These are phyloP conservation scores for Stigmatopora argus DNA, from an alignment of 2,113 vertebrate genomes.

Conservation along the genomic window DNA sequence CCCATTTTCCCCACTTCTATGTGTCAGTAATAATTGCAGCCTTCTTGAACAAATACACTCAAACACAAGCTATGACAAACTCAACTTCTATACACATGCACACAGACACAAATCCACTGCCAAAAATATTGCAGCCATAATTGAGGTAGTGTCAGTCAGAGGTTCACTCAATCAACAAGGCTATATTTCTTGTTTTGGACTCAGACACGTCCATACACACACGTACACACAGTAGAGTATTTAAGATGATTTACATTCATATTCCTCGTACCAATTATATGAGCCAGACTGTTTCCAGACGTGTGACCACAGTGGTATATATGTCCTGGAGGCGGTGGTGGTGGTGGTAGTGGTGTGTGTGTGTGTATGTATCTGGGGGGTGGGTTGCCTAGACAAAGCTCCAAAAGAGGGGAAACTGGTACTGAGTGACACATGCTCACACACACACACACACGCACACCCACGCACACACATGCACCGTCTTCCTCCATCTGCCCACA, in stretches of 20 bases:
- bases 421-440: slow-evolving; percentile 53
- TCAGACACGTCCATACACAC: slow-evolving; percentile 9
- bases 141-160: slow-evolving; percentile 28
- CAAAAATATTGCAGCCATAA: slow-evolving; percentile 38
- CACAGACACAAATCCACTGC: slow-evolving; percentile 10
- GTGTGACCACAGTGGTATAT: slow-evolving; percentile 5
- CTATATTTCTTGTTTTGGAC: slow-evolving; percentile 2
- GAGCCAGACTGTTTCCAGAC: slow-evolving; percentile 15
- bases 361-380: background rate
- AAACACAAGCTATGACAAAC: slow-evolving; percentile 18
- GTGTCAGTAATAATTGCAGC: slow-evolving; percentile 1
- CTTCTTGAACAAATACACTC: slow-evolving; percentile 10
- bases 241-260: slow-evolving; percentile 10
- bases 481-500: slow-evolving; percentile 59
- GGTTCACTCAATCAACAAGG: slow-evolving; percentile 17
- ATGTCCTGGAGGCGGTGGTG: background rate
- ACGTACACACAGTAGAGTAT: slow-evolving; percentile 7
- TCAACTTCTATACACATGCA: slow-evolving; percentile 11
- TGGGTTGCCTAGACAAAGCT: slow-evolving; percentile 41
- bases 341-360: no score
- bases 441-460: slow-evolving; percentile 34
- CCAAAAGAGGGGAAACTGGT: slow-evolving; percentile 36
- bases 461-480: slow-evolving; percentile 36
- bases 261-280: slow-evolving; percentile 10
- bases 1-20: slow-evolving; percentile 9